Conservation (phyloP, 2,888 invertebrate genomes). For the Rhabditophanes sp. region DNA sequence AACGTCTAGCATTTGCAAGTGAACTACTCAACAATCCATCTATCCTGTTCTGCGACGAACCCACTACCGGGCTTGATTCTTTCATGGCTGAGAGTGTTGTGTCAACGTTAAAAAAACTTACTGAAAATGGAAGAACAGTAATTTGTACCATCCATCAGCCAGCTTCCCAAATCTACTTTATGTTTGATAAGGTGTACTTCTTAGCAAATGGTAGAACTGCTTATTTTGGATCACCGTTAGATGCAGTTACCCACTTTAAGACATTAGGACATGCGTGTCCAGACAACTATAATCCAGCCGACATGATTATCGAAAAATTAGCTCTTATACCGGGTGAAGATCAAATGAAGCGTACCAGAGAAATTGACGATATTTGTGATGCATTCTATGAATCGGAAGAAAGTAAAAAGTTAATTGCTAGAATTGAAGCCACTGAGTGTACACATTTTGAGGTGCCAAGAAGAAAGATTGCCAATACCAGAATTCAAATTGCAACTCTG, state of each 20-base stretch:
- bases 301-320: conserved; percentile 74
- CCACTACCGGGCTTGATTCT: conserved; percentile 80
- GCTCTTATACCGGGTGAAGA: conserved; percentile 62
- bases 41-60: conserved; percentile 87
- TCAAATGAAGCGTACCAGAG: conserved; percentile 13
- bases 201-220: conserved; percentile 80
- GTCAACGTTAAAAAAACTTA: conserved; percentile 51
- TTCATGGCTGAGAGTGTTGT: conserved; percentile 80
- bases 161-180: conserved; percentile 33
- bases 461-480: conserved; percentile 6
- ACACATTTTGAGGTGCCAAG: conserved; percentile 1
- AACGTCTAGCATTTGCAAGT: conserved; percentile 65
- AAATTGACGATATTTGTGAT: conserved; percentile 38
- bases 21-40: conserved; percentile 72
- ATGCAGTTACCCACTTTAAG: conserved; percentile 28
- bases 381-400: conserved; percentile 33
- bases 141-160: conserved; percentile 45
- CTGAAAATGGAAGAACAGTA: conserved; percentile 30
- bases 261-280: conserved; percentile 51
- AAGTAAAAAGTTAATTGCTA: conserved; percentile 11
- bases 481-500: conserved; percentile 14
- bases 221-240: conserved; percentile 56
- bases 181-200: conserved; percentile 48
- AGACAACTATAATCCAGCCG: conserved; percentile 77
- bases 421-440: neutral